Evolutionary conservation across 2,113 vertebrate species (phyloP), one percentile per base, ranked within the genome.

Genomic region (Triplophysa rosa): DNA sequence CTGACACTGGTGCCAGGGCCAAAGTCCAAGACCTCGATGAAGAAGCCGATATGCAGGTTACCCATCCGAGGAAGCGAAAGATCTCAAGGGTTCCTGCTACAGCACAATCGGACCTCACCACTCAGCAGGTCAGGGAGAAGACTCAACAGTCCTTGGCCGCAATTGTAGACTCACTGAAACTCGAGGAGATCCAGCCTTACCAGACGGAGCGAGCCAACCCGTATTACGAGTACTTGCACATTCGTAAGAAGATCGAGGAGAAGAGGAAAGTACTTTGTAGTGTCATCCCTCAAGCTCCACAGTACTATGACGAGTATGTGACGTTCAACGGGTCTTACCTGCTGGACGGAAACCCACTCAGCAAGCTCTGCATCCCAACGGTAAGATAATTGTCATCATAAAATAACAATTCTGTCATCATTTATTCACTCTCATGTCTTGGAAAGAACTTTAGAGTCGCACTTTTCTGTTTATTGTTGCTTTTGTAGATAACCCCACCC

Each of bases 291-390:
- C 98, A 99, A 85, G 96, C 98, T 7, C 97, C 98, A 47, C 98
- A 99, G 84, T 99, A 97, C 93, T 99, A 99, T 0, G 97, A 98
- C 58, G 98, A 99, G 68, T 99, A 98, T 12, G 96, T 99, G 83
- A 99, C 97, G 19, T 99, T 98, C 89, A 99, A 98, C 56, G 97
- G 98, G 65, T 98, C 98, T 1, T 99, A 99, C 89, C 93, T 99
- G 52, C 86, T 99, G 77, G 96, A 99, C 78, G 97, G 98, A 86
- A 99, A 99, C 86, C 98, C 98, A 2, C 93, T 99, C 88, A 98
- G 98, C 95, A 99, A 98, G 89, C 95, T 99, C 83, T 98, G 97
- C 83, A 98, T 99, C 88, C 98, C 98, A 80, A 99, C 95, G 19
- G 98, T 99, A 93, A 97, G 96, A 9, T 21, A 19, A 19, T 56